Percentiles rank a stretch among this genome's conserved stretches.
These are phyloP conservation scores for Varanus komodoensis DNA, from an alignment of 2,113 vertebrate genomes.

Conservation along the genomic window DNA sequence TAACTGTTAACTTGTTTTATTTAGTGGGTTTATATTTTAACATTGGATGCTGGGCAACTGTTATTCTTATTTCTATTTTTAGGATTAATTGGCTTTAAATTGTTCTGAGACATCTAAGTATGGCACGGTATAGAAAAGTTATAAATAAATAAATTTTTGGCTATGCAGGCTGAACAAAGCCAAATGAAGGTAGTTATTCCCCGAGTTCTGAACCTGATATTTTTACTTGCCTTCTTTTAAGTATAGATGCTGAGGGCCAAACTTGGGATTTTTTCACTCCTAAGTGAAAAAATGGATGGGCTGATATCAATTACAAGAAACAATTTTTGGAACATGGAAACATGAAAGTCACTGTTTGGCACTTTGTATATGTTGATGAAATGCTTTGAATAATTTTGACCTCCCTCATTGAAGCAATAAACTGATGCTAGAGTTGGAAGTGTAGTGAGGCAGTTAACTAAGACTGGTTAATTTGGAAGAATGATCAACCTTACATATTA, in stretches of 20 bases:
- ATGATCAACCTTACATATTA: neutral
- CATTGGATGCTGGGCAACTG: no score
- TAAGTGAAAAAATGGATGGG: neutral
- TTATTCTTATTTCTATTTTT: no score
- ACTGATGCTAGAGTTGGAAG: neutral
- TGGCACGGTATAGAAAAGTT: no score
- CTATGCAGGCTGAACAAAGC: neutral
- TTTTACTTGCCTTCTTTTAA: no score
- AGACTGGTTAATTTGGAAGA: neutral
- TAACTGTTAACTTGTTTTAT: no score
- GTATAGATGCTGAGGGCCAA: no score
- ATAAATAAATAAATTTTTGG: neutral
- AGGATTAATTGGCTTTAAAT: no score
- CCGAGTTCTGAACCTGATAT: no score
- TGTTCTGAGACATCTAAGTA: no score
- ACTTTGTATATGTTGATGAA: neutral
- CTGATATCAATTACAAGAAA: no score
- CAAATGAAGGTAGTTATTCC: neutral
- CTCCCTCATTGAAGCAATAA: neutral
- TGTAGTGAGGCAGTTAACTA: neutral
- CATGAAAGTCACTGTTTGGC: neutral
- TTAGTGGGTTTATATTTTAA: no score
- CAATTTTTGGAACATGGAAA: no score
- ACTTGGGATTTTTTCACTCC: neutral
- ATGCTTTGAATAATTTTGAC: neutral